A percentile compares a stretch with the other conserved stretches of the same genome.
Conservation (phyloP, 1,140 invertebrate genomes). For the Ceratina australensis region DNA sequence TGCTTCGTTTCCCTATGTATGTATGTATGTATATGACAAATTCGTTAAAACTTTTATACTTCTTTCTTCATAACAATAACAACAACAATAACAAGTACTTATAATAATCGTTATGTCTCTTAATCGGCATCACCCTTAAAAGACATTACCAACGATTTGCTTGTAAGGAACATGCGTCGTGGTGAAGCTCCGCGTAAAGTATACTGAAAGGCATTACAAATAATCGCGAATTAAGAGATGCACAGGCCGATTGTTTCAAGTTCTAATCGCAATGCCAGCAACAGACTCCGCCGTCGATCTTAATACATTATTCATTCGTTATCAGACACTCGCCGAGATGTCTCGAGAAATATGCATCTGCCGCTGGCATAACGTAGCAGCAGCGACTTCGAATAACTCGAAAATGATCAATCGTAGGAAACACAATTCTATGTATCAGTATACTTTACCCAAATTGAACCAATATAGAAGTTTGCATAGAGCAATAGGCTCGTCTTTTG, state of each 20-base stretch:
- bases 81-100: conserved; percentile 60
- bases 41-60: conserved; percentile 58
- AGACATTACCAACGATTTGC: conserved; percentile 57
- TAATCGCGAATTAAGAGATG: conserved; percentile 14
- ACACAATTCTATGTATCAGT: conserved; percentile 22
- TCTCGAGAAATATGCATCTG: too few species aligned
- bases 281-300: too few species aligned
- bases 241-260: background rate
- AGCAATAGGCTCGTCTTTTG: conserved; percentile 63
- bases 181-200: conserved; percentile 52
- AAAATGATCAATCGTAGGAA: too few species aligned
- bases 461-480: conserved; percentile 48
- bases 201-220: conserved; percentile 41
- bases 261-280: too few species aligned
- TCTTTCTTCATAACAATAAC: conserved; percentile 57
- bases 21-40: conserved; percentile 13
- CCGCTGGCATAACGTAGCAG: too few species aligned
- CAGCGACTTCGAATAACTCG: too few species aligned
- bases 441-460: conserved; percentile 56
- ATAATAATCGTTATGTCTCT: conserved; percentile 54
- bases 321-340: background rate
- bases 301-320: too few species aligned
- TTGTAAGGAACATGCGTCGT: conserved; percentile 58
- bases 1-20: background rate
- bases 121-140: conserved; percentile 45